Evolutionary conservation across 1,140 invertebrate species (phyloP).

Genomic region (Ridgeia piscesae): DNA sequence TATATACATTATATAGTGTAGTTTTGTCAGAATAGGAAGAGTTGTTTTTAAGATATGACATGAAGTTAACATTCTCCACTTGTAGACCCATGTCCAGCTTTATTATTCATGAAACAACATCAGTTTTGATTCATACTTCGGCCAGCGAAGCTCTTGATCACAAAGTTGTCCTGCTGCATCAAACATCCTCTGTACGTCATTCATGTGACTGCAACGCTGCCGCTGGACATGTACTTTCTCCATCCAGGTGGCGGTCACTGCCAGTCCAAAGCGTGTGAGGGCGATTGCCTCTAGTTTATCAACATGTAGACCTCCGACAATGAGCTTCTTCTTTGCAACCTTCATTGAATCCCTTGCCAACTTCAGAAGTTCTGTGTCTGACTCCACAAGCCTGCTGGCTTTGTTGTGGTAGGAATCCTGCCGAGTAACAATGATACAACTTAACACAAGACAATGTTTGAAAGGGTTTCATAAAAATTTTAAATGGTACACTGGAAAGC

Average conservation of each 20-base stretch:
- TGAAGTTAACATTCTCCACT: no score
- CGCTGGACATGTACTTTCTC: not conserved
- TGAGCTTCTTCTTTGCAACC: not conserved
- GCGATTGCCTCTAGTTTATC: conserved; percentile 34
- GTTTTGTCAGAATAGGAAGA: no score
- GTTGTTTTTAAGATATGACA: no score
- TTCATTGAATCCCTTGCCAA: not conserved
- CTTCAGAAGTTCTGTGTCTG: not conserved
- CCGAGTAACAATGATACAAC: not conserved
- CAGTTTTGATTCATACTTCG: not conserved
- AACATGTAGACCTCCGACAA: conserved; percentile 21
- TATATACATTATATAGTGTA: no score
- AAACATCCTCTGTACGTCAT: conserved; percentile 22
- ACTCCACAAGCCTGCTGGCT: not conserved
- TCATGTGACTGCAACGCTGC: not conserved
- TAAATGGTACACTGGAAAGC: not conserved
- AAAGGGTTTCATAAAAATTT: not conserved
- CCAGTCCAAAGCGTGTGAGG: conserved; percentile 35
- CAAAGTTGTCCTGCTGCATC: conserved; percentile 30
- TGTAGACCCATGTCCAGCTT: not conserved
- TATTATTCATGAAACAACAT: not conserved
- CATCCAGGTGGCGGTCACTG: conserved; percentile 33
- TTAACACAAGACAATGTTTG: not conserved
- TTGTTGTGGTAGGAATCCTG: conserved; percentile 12
- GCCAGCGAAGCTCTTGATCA: conserved; percentile 27